phyloP scores from a whole-genome alignment of 1,140 invertebrate genomes.

The Geopemphigus sp. region DNA sequence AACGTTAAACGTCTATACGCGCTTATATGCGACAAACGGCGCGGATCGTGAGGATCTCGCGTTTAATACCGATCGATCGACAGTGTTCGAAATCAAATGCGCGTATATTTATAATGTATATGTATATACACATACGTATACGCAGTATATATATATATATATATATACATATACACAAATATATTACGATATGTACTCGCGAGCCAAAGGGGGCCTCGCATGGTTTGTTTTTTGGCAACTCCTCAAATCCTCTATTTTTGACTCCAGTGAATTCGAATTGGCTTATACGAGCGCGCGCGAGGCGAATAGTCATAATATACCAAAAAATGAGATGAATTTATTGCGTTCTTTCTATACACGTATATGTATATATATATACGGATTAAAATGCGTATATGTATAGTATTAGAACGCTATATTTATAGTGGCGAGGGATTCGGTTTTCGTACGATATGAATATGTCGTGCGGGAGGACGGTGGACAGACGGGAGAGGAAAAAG shows the following conservation, averaged over 20 bases:
- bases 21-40: no score
- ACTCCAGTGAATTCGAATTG: constrained; percentile 16
- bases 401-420: no score
- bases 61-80: neutral
- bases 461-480: no score
- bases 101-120: neutral
- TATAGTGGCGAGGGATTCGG: no score
- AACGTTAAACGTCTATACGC: no score
- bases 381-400: no score
- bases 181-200: neutral
- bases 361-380: no score
- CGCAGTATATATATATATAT: neutral
- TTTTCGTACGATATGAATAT: no score
- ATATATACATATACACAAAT: neutral
- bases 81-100: neutral
- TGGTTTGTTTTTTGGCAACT: constrained; percentile 16
- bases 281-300: neutral
- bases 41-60: neutral
- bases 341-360: neutral
- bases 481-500: no score
- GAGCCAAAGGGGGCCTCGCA: neutral
- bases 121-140: neutral
- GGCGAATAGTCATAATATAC: neutral
- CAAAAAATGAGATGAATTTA: neutral
- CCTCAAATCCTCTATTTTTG: constrained; percentile 41